These are phyloP conservation scores for Nycteola revayana DNA, from an alignment of 2,888 invertebrate species.

Conservation along the genomic window DNA sequence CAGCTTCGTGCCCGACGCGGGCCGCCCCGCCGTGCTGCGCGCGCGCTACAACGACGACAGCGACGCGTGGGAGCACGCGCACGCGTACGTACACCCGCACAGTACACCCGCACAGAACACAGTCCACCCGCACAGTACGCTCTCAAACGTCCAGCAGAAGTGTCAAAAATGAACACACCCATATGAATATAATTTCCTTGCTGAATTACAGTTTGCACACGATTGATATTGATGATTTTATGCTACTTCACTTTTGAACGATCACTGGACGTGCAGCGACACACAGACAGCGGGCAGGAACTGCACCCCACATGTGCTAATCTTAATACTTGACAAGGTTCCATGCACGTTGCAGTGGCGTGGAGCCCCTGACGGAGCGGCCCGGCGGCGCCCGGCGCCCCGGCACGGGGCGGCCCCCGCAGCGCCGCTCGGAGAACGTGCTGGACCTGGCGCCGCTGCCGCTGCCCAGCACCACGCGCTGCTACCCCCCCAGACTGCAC, in stretches of 20 bases:
- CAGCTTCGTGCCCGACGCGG: slow-evolving; percentile 90
- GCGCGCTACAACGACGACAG: slow-evolving; percentile 59
- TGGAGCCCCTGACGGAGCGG: slow-evolving; percentile 69
- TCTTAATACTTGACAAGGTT: too few species aligned
- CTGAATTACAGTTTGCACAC: too few species aligned
- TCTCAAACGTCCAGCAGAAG: too few species aligned
- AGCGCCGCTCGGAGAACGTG: slow-evolving; percentile 85
- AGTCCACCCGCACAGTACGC: too few species aligned
- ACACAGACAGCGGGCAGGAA: too few species aligned
- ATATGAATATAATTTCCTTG: too few species aligned
- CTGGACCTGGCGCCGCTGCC: slow-evolving; percentile 88
- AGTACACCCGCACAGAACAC: neutral
- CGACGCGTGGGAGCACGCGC: slow-evolving; percentile 87
- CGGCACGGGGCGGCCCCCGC: slow-evolving; percentile 61
- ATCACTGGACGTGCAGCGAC: too few species aligned
- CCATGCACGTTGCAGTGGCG: slow-evolving; percentile 34
- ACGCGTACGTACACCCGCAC: slow-evolving; percentile 28
- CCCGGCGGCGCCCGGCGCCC: slow-evolving; percentile 76
- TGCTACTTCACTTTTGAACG: too few species aligned
- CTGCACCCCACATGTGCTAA: too few species aligned
- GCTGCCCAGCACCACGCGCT: slow-evolving; percentile 88
- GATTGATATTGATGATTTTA: too few species aligned
- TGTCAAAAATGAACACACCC: too few species aligned
- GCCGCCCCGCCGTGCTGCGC: slow-evolving; percentile 57
- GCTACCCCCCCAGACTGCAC: slow-evolving; percentile 68